Conservation (phyloP, 2,113 vertebrate species). For the Cinclus mexicanus region DNA sequence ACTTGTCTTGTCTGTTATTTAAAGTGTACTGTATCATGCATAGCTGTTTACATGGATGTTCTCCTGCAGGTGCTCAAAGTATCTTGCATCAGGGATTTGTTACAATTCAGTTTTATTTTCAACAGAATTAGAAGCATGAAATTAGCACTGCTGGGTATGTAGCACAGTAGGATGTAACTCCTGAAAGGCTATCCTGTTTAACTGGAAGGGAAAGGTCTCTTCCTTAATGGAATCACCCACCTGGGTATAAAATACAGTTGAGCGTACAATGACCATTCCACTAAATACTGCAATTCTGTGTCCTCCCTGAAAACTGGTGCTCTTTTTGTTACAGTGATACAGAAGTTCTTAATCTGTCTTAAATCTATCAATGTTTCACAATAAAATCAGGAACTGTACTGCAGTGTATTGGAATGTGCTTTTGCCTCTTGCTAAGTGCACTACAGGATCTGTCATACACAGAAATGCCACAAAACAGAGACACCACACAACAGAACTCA, state of each 20-base stretch:
- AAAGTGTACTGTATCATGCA: slow-evolving; percentile 70
- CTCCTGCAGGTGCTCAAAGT: slow-evolving; percentile 70
- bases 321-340: slow-evolving; percentile 59
- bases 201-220: slow-evolving; percentile 6
- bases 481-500: not conserved
- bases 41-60: slow-evolving; percentile 76
- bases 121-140: slow-evolving; percentile 54
- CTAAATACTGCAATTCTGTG: not conserved
- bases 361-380: slow-evolving; percentile 59
- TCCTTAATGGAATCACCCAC: not conserved
- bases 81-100: slow-evolving; percentile 78
- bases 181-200: not conserved
- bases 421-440: not conserved
- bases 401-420: not conserved
- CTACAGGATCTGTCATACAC: too few species aligned
- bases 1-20: slow-evolving; percentile 68
- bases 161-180: slow-evolving; percentile 41
- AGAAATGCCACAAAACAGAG: not conserved
- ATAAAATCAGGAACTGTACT: slow-evolving; percentile 64
- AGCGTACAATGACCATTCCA: not conserved
- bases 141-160: slow-evolving; percentile 28
- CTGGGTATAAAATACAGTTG: not conserved
- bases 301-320: slow-evolving; percentile 50
- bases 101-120: slow-evolving; percentile 70
- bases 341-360: slow-evolving; percentile 55